A percentile compares a stretch with the other conserved stretches of the same genome.
These are phyloP conservation scores for Phortica okadai DNA, from an alignment of 2,888 invertebrate genomes.

Conservation along the genomic window DNA sequence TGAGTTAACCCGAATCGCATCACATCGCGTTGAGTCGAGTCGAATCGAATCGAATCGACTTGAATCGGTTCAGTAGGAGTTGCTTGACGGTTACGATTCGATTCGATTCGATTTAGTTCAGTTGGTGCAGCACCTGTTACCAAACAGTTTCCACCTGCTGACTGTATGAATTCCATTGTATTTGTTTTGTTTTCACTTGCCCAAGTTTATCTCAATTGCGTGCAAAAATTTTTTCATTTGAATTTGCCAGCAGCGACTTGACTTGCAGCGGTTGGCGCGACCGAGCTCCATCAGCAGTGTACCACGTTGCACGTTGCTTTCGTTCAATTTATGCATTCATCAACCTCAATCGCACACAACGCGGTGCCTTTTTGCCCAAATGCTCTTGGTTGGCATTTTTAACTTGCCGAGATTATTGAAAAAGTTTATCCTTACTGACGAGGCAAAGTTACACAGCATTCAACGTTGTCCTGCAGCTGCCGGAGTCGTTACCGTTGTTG, in stretches of 20 bases:
- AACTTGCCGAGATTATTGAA: constrained; percentile 62
- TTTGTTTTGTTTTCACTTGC: neutral
- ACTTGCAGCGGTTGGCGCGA: constrained; percentile 40
- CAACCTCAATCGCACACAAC: constrained; percentile 3
- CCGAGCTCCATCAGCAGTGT: neutral
- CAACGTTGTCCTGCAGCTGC: neutral
- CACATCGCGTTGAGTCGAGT: neutral
- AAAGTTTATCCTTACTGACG: constrained; percentile 55
- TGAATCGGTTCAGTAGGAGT: neutral
- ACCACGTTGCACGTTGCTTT: neutral
- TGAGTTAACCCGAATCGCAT: neutral
- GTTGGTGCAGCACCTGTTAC: constrained; percentile 9
- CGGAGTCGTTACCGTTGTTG: neutral
- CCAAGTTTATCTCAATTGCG: constrained; percentile 33
- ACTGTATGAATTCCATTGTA: constrained; percentile 9
- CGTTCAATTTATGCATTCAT: constrained; percentile 7
- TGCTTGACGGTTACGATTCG: neutral
- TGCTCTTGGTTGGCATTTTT: constrained; percentile 43
- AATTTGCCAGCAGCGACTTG: constrained; percentile 48
- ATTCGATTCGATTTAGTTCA: constrained; percentile 1
- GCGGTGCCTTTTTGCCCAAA: constrained; percentile 12
- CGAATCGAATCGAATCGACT: neutral
- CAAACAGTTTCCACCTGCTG: constrained; percentile 36
- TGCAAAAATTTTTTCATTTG: constrained; percentile 61
- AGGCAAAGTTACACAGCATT: constrained; percentile 1